phyloP scores from a whole-genome alignment of 1,140 invertebrate species.

The Gryon sp. region DNA sequence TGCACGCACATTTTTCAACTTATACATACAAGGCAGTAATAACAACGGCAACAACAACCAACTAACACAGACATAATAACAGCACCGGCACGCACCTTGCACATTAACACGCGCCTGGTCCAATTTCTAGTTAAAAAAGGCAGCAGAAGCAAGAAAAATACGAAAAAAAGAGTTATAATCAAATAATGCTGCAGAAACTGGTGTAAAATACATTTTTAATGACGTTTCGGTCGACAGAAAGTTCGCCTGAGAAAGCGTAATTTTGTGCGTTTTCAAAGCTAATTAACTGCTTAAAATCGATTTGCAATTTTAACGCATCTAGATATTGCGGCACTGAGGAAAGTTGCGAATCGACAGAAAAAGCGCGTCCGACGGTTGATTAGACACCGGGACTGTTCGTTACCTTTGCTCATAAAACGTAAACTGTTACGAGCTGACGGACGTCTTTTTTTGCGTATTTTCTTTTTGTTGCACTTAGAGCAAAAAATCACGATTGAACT shows the following conservation, averaged over 20 bases:
- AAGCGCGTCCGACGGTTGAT: constrained; percentile 20
- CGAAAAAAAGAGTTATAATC: neutral
- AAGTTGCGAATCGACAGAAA: neutral
- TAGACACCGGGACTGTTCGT: constrained; percentile 11
- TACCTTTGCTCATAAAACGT: no score
- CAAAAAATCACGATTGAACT: no score
- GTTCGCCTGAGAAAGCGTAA: constrained; percentile 11
- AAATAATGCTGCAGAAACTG: neutral
- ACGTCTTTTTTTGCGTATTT: no score
- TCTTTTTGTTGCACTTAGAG: no score
- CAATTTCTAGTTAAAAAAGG: neutral
- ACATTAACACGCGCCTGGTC: constrained; percentile 19
- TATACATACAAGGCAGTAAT: no score
- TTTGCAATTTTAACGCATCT: constrained; percentile 2
- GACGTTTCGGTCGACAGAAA: constrained; percentile 5
- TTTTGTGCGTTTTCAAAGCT: constrained; percentile 17
- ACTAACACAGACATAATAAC: neutral
- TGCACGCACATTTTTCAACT: constrained; percentile 51
- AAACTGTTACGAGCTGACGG: no score
- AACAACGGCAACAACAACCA: no score
- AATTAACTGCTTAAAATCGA: constrained; percentile 16
- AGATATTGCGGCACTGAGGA: neutral
- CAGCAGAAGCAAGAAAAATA: no score
- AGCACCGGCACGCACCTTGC: constrained; percentile 15
- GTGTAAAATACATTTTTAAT: constrained; percentile 30